Evolutionary conservation across 2,888 invertebrate genomes (phyloP).

Genomic region (Copidosoma aretas): DNA sequence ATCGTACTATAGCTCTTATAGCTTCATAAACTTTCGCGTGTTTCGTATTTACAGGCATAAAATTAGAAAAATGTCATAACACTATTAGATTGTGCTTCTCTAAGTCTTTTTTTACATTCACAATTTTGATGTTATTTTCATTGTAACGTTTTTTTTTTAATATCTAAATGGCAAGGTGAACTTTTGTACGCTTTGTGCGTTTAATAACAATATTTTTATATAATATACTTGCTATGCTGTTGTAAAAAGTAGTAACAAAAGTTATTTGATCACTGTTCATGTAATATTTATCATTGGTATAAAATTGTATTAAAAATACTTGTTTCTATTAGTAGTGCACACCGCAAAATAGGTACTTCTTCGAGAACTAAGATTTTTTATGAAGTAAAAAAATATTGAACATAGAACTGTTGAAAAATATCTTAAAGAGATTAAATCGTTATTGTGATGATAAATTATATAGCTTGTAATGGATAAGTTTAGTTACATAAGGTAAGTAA

Average conservation of each 20-base stretch:
- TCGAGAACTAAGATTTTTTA: too few relatives aligned
- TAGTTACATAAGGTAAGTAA: too few relatives aligned
- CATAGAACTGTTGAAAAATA: conserved; percentile 20
- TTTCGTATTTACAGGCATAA: conserved; percentile 28
- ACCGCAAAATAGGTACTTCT: too few relatives aligned
- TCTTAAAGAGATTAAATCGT: too few relatives aligned
- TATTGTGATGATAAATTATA: too few relatives aligned
- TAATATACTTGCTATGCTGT: conserved; percentile 16
- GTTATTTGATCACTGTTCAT: conserved; percentile 10
- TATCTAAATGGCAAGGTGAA: neutral
- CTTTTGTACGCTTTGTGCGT: conserved; percentile 12
- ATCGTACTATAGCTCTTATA: conserved; percentile 21
- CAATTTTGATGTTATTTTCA: conserved; percentile 3
- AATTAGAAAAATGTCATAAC: conserved; percentile 19
- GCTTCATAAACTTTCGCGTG: conserved; percentile 6
- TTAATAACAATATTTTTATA: neutral
- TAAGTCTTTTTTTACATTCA: conserved; percentile 11
- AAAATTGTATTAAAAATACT: conserved; percentile 25
- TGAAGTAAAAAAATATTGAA: too few relatives aligned
- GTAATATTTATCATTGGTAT: conserved; percentile 6
- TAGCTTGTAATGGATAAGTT: too few relatives aligned
- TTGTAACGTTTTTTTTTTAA: neutral
- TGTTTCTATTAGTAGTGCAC: too few relatives aligned
- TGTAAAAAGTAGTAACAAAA: conserved; percentile 9
- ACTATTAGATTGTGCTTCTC: conserved; percentile 14